A percentile compares a stretch with the other conserved stretches of the same genome.
phyloP scores from a whole-genome alignment of 2,797 vertebrate species.

The Myotis vivesi region DNA sequence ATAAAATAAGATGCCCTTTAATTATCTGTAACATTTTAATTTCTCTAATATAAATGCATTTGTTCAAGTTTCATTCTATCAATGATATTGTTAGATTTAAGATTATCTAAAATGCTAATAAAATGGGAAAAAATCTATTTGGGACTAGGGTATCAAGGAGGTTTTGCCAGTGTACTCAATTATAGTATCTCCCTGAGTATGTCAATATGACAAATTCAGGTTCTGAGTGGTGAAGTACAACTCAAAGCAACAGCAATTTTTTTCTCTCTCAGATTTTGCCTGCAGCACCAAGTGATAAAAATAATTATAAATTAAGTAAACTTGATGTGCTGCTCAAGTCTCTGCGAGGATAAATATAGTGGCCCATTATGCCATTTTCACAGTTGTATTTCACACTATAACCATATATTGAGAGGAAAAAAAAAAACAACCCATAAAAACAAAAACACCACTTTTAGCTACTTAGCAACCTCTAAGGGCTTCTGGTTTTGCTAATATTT shows the following conservation, averaged over 20 bases:
- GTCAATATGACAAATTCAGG: constrained; percentile 18
- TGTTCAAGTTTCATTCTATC: not conserved
- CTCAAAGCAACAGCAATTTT: not conserved
- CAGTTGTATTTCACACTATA: constrained; percentile 71
- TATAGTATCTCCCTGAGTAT: not conserved
- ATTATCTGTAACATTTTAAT: not conserved
- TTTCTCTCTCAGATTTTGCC: constrained; percentile 47
- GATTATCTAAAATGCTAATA: not conserved
- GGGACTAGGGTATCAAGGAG: not conserved
- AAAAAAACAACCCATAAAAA: not conserved
- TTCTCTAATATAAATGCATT: not conserved
- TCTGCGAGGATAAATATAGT: constrained; percentile 70
- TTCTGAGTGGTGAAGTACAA: not conserved
- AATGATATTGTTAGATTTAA: not conserved
- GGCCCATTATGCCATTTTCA: constrained; percentile 63
- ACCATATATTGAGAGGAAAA: not conserved
- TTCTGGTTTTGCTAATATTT: constrained; percentile 45
- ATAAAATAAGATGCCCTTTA: not conserved
- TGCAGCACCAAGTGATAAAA: constrained; percentile 65
- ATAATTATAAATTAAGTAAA: constrained; percentile 70
- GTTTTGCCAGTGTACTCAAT: not conserved
- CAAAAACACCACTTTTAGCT: constrained; percentile 31
- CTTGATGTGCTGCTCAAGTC: constrained; percentile 56
- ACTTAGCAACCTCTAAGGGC: constrained; percentile 13
- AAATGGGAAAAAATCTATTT: not conserved